Evolutionary conservation across 2,113 vertebrate species (phyloP), one percentile per base, ranked within the genome.

Genomic region (Symphodus melops): DNA sequence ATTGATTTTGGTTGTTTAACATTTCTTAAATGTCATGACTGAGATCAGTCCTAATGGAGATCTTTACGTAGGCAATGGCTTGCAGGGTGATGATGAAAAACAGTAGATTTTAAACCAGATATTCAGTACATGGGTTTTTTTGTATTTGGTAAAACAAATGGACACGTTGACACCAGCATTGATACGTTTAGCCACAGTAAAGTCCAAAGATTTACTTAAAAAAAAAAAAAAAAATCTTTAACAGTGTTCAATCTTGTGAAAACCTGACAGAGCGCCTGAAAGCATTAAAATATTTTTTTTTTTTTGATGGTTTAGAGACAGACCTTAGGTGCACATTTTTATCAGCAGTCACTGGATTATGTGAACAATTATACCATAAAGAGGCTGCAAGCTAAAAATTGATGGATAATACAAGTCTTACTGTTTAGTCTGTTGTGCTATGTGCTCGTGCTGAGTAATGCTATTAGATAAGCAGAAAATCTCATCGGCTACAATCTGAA

Each of bases 401-500:
- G 54, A 55, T 23, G 8, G 21, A 65, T 55, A 58, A 55, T 59
- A 53, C 20, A 66, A 37, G 36, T 65, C 48, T 72, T 60, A 52
- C 52, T 69, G 49, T 79, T 79, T 60, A 41, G 16, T 65, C 71
- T 42, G 49, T 41, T 72, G 52, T 51, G 72, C 55, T 77, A 19
- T 68, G 63, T 62, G 42, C 67, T 77, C 48, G 19, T 55, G 63
- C 48, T 74, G 63, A 81, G 20, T 86, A 77, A 87, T 68, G 69
- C 57, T 52, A 71, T 79, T 71, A 77, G 70, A 83, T 77, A 77
- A 81, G 73, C 66, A 80, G 67, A 85, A 87, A 79, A 88, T 85
- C 65, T 69, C 59, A 33, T 68, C 6, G 9, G 37, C 58, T 54
- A 16, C 41, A n/a, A 71, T 75, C 68, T 56, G 68, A 76, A 76